Evolutionary conservation across 2,113 vertebrate genomes (phyloP), one percentile per base, ranked within the genome.

Genomic region (Carollia perspicillata): DNA sequence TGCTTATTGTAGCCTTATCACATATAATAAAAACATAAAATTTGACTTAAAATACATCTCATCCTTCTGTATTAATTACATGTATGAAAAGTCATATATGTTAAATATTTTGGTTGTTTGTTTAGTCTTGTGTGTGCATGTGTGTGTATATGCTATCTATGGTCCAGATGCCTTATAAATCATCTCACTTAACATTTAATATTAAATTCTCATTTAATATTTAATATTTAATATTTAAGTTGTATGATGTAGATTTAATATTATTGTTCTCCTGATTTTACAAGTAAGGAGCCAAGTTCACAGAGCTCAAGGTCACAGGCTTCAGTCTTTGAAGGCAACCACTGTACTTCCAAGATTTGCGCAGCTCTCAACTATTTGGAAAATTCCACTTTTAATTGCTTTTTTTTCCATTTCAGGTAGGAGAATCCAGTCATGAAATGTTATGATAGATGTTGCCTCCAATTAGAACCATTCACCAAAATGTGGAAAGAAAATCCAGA

Each of bases 391-490:
- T 94, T 85, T 85, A 96, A 94, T 84, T 94, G 53, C 47, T 89
- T 97, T 89, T 91, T 49, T 89, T 93, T 84, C 5, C 63, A 13
- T 69, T 22, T 85, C 20, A 80, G n/a, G 23, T 55, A 79, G 6
- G 2, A 94, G 2, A 96, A 74, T 4, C 6, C 33, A 66, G 37
- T 49, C 78, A n/a, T 49, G 40, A 66, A 80, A 89, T 84, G 94
- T 51, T 37, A 79, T 55, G 2, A 10, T 77, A 65, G 28, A 12
- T 42, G n/a, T 0, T 37, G 33, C n/a, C 28, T 65, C 44, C 75
- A 77, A 71, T 65, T 83, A 92, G 44, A 85, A 84, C 42, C 81
- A 93, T 51, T 89, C 68, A 81, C 88, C 35, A 95, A 94, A 91
- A 69, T 5, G 30, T 40, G 5, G 47, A 63, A 47, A 75, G 47